phyloP scores from a whole-genome alignment of 2,797 vertebrate species.

The Dendrocincla tyrannina region DNA sequence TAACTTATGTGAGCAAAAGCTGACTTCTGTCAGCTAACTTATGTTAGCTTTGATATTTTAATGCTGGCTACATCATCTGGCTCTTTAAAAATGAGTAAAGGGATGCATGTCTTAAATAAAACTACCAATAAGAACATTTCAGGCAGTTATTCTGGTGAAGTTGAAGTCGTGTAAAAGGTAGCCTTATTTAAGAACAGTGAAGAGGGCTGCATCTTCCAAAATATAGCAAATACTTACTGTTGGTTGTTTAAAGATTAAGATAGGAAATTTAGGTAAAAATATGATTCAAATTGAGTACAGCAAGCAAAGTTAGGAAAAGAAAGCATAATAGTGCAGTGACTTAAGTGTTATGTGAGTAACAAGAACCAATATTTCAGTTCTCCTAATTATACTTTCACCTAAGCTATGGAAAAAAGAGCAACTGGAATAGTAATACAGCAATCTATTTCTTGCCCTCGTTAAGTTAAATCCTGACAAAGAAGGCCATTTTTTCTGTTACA shows the following conservation, averaged over 20 bases:
- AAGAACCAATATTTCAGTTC: background rate
- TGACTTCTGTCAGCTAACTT: background rate
- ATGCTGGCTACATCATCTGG: background rate
- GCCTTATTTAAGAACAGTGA: background rate
- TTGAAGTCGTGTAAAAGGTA: background rate
- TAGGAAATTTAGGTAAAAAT: background rate
- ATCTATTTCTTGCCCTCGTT: background rate
- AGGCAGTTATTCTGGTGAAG: background rate
- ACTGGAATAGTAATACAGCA: background rate
- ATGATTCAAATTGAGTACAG: background rate
- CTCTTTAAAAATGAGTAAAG: background rate
- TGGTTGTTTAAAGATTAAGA: background rate
- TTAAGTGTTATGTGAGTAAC: background rate
- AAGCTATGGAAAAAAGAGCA: background rate
- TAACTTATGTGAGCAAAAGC: background rate
- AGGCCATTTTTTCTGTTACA: background rate
- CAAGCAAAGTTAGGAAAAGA: background rate
- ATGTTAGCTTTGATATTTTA: background rate
- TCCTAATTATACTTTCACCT: background rate
- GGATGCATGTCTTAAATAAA: background rate
- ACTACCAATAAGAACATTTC: background rate
- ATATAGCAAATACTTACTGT: background rate
- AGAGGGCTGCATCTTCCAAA: background rate
- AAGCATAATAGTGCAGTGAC: background rate
- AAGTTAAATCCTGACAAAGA: background rate